Evolutionary conservation across 2,797 vertebrate species (phyloP).

Genomic region (Arctocebus calabarensis): DNA sequence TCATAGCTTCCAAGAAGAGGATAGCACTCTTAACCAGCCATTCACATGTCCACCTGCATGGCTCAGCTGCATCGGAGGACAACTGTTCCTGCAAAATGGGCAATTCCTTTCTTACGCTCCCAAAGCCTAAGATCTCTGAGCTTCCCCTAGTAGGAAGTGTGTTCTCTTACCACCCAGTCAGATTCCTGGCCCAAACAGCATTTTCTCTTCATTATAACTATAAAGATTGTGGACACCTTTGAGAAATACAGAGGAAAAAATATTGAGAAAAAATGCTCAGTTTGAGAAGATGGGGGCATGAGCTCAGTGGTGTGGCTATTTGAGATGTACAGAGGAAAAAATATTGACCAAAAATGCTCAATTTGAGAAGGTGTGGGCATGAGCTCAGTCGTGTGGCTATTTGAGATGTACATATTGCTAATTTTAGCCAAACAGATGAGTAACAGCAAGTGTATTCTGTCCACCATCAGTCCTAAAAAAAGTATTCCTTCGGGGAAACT

Average conservation of each 20-base stretch:
- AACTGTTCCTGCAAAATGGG: neutral
- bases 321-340: conserved; percentile 10
- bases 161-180: neutral
- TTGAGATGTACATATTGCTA: conserved; percentile 38
- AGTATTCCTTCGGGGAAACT: conserved; percentile 38
- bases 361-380: neutral
- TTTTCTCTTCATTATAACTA: neutral
- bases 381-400: neutral
- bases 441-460: neutral
- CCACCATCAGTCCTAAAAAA: conserved; percentile 64
- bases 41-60: fast-evolving
- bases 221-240: neutral
- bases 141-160: neutral
- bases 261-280: conserved; percentile 23
- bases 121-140: neutral
- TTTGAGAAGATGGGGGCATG: neutral
- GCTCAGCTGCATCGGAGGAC: neutral
- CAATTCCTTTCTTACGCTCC: neutral
- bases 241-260: neutral
- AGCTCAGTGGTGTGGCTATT: neutral
- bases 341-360: conserved; percentile 45
- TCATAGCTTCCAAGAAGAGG: neutral
- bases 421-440: conserved; percentile 41
- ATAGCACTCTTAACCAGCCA: fast-evolving
- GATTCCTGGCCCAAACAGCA: neutral